These are phyloP conservation scores for Liodrosophila aerea DNA, from an alignment of 2,888 invertebrate species.

Conservation along the genomic window DNA sequence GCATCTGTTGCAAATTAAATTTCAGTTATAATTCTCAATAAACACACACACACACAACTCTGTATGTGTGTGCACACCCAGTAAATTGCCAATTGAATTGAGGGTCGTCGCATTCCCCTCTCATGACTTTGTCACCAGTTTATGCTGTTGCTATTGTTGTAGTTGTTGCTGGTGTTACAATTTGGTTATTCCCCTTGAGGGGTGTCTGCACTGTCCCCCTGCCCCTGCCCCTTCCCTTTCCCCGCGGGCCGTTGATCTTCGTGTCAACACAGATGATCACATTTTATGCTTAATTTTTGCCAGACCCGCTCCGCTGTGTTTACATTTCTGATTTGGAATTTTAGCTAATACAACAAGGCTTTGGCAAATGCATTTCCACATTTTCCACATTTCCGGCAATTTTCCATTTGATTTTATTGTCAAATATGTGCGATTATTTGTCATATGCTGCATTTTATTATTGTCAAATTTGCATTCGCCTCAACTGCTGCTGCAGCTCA, in stretches of 20 bases:
- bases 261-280: conserved; percentile 83
- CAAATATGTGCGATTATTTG: conserved; percentile 75
- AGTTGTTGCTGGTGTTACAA: conserved; percentile 66
- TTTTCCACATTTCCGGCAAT: conserved; percentile 41
- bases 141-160: conserved; percentile 31
- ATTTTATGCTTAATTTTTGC: conserved; percentile 77
- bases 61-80: conserved; percentile 66
- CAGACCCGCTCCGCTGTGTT: conserved; percentile 48
- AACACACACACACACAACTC: conserved; percentile 47
- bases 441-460: conserved; percentile 76
- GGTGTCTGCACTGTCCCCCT: conserved; percentile 6
- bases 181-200: conserved; percentile 65
- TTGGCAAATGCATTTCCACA: conserved; percentile 20
- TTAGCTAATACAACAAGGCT: conserved; percentile 46
- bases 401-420: conserved; percentile 66
- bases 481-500: conserved; percentile 38
- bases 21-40: conserved; percentile 78
- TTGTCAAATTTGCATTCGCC: conserved; percentile 70
- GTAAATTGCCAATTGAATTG: conserved; percentile 76
- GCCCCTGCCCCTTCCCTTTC: background rate
- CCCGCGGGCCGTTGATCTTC: conserved; percentile 75
- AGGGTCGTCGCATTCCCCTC: conserved; percentile 43
- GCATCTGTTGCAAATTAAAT: conserved; percentile 81
- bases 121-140: conserved; percentile 47
- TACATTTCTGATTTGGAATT: conserved; percentile 60